phyloP scores from a whole-genome alignment of 2,113 vertebrate genomes.

The Crocuta crocuta region DNA sequence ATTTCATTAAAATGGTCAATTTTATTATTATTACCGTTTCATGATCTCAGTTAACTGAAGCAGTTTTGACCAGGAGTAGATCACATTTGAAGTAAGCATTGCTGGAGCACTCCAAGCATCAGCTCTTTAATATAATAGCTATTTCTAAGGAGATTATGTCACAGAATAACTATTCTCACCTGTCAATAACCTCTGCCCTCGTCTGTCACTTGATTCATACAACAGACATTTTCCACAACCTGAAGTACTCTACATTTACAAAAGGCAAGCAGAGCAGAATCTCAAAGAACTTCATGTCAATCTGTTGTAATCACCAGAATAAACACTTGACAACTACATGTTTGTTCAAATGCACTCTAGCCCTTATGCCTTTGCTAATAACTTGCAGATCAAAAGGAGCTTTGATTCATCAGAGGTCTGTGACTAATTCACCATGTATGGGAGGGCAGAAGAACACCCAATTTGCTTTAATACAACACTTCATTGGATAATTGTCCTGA shows the following conservation, averaged over 20 bases:
- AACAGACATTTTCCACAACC: background rate
- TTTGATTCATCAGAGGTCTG: slow-evolving; percentile 37
- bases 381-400: slow-evolving; percentile 46
- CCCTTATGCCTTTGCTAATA: slow-evolving; percentile 36
- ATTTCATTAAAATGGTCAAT: background rate
- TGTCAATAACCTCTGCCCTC: slow-evolving; percentile 32
- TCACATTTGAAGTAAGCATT: background rate
- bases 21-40: background rate
- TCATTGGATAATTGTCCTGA: background rate
- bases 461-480: background rate
- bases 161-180: background rate
- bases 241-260: background rate
- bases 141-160: background rate
- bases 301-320: slow-evolving; percentile 46
- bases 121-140: background rate
- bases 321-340: slow-evolving; percentile 56
- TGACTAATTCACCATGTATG: background rate
- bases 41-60: background rate
- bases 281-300: slow-evolving; percentile 37
- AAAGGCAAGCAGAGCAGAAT: slow-evolving; percentile 13
- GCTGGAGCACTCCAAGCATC: background rate
- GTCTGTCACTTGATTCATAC: background rate
- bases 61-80: background rate
- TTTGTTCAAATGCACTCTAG: slow-evolving; percentile 45
- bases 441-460: background rate